phyloP scores from a whole-genome alignment of 2,113 vertebrate genomes.

The Piaya cayana region DNA sequence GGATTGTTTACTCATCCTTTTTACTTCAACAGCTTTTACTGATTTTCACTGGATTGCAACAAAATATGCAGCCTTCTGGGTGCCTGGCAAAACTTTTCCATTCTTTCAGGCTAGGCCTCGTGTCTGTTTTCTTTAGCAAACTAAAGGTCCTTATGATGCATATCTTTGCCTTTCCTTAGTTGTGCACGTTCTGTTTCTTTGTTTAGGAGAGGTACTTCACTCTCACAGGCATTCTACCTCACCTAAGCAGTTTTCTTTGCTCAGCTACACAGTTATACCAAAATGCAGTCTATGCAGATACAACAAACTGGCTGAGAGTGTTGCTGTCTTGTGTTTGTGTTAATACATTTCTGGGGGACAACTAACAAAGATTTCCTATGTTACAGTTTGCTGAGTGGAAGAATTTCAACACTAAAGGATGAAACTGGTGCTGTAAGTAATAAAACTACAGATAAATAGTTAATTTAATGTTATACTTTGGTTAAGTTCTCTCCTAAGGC shows the following conservation, averaged over 20 bases:
- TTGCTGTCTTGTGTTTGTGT: not conserved
- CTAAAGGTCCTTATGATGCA: not conserved
- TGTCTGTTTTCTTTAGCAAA: not conserved
- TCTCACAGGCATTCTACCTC: not conserved
- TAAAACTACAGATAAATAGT: not conserved
- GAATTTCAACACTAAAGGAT: conserved; percentile 97
- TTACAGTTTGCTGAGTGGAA: conserved; percentile 95
- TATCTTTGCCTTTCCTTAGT: not conserved
- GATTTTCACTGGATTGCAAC: not conserved
- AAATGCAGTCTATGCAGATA: not conserved
- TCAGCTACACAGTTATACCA: not conserved
- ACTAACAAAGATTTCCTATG: conserved; percentile 47
- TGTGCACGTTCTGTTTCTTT: not conserved
- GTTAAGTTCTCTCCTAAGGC: not conserved
- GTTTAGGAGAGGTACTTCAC: not conserved
- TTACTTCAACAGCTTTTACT: not conserved
- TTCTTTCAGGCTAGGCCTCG: not conserved
- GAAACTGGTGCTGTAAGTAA: conserved; percentile 99
- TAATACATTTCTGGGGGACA: not conserved
- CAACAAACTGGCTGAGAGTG: not conserved
- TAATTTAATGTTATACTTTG: not conserved
- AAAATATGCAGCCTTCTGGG: not conserved
- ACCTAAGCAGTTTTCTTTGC: not conserved
- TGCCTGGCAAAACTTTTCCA: not conserved
- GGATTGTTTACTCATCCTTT: not conserved